These are phyloP conservation scores for Napeogenes sylphis DNA, from an alignment of 2,888 invertebrate species.

Conservation along the genomic window DNA sequence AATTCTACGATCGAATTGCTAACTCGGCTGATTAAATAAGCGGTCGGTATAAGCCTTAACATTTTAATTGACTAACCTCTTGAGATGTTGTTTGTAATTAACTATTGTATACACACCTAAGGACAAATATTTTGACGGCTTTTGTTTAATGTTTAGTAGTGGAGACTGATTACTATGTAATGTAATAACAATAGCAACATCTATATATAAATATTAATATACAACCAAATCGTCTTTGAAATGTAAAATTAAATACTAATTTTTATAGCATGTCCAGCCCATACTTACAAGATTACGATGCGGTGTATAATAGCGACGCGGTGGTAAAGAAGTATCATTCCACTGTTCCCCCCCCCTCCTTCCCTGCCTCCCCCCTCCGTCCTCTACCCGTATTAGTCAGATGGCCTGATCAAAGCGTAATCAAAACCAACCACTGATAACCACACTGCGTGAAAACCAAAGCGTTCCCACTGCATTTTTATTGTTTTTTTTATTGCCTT, in stretches of 20 bases:
- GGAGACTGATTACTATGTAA: too few relatives aligned
- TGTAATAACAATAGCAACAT: too few relatives aligned
- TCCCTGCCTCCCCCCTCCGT: conserved; percentile 29
- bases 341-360: conserved; percentile 12
- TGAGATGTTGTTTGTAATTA: too few relatives aligned
- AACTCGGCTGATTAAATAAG: too few relatives aligned
- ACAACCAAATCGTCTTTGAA: neutral
- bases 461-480: conserved; percentile 34
- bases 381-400: conserved; percentile 39
- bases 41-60: too few relatives aligned
- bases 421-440: conserved; percentile 52
- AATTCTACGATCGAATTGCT: too few relatives aligned
- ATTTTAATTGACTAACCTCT: too few relatives aligned
- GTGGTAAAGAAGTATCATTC: neutral
- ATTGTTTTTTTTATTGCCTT: neutral
- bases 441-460: conserved; percentile 38
- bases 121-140: too few relatives aligned
- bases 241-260: neutral
- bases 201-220: neutral
- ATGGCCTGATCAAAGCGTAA: conserved; percentile 47
- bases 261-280: conserved; percentile 44
- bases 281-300: conserved; percentile 47
- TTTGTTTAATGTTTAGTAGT: too few relatives aligned
- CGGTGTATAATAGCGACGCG: conserved; percentile 42
- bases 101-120: too few relatives aligned